Percentiles rank a stretch among this genome's conserved stretches.
These are phyloP conservation scores for Platyrinchus mystaceus DNA, from an alignment of 2,797 vertebrate species.

Conservation along the genomic window DNA sequence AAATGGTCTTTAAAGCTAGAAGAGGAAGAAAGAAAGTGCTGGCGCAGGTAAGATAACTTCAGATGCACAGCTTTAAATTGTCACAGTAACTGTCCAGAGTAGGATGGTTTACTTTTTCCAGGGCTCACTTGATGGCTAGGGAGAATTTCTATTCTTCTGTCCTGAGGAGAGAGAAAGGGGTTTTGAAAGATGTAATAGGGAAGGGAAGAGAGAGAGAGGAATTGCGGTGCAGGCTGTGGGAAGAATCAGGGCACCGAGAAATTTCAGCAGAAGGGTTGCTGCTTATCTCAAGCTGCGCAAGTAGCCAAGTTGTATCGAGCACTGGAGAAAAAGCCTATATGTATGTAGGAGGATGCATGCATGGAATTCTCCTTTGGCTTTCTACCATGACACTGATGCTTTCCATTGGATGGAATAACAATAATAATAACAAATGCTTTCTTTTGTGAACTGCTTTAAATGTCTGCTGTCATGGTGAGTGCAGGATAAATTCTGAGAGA, in stretches of 20 bases:
- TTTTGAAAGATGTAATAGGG: neutral
- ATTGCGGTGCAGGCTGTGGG: too few relatives aligned
- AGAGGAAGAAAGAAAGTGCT: constrained; percentile 11
- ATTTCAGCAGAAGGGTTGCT: neutral
- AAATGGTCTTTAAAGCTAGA: constrained; percentile 1
- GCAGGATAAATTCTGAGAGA: neutral
- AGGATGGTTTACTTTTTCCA: neutral
- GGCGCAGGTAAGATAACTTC: neutral
- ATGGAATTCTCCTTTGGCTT: neutral
- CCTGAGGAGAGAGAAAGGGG: neutral
- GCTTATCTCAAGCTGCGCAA: neutral
- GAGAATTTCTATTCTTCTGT: neutral
- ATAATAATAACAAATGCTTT: neutral
- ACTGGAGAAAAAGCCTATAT: neutral
- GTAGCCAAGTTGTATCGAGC: fast-evolving
- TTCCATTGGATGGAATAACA: neutral
- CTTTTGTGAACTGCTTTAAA: neutral
- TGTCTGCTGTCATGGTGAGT: neutral
- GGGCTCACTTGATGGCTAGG: neutral
- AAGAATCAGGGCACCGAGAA: neutral
- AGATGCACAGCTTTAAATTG: constrained; percentile 8
- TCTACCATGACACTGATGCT: neutral
- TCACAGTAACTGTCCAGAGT: neutral
- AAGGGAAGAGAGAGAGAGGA: too few relatives aligned
- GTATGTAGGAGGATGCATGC: neutral